Evolutionary conservation across 2,797 vertebrate species (phyloP), one percentile per base, ranked within the genome.

Genomic region (Coregonus ussuriensis): DNA sequence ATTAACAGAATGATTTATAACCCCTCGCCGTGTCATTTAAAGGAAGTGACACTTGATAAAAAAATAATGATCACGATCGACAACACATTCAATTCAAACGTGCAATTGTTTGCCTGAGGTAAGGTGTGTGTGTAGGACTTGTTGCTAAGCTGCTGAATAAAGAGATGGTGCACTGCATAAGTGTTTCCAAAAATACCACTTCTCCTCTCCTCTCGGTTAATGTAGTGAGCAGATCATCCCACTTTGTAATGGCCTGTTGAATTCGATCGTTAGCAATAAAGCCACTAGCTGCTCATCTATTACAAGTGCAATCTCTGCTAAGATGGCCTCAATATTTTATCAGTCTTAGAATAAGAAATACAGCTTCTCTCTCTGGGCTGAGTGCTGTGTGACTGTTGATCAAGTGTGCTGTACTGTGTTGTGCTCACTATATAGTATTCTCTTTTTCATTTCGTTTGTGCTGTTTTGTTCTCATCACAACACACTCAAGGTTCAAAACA

Each of bases 131-230:
- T 68, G 25, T 31, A 74, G 77, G 84, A 85, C 84, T 81, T 87
- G 88, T 87, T 88, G 87, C 87, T 88, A 88, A 84, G 87, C 81
- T 88, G 77, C 75, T 79, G 81, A 59, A 75, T 79, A 9, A 81
- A 76, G 82, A 77, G 71, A 80, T 56, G 18, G 33, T 68, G 73
- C 69, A 11, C 41, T 47, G 41, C 41, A 79, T 80, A 81, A 86
- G 80, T 83, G 77, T 87, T 87, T 88, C 80, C 78, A 86, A 81
- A 89, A 88, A 86, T 85, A 84, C 77, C 75, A 18, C 68, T 16
- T 63, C 52, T 33, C 9, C 15, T 1, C 77, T 59, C 53, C 47
- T 53, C 21, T 31, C 4, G 52, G 63, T 41, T 67, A 41, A 63
- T 75, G 59, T 41, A 47, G 67, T 33, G 35, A 72, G 69, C 72